Conservation (phyloP, 2,113 vertebrate genomes). For the Pteronura brasiliensis region DNA sequence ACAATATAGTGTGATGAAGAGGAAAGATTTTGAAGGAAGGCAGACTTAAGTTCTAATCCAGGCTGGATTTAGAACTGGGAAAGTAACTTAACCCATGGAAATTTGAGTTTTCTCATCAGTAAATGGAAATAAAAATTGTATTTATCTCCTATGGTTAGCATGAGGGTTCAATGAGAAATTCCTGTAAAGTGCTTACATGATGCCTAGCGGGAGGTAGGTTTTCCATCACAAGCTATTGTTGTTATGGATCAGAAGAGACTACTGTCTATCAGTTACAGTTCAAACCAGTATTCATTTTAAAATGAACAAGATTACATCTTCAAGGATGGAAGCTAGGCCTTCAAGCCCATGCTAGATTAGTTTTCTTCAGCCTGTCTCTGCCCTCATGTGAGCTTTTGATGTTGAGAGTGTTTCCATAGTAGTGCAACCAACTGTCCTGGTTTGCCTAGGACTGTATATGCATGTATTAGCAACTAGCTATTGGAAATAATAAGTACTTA, state of each 20-base stretch:
- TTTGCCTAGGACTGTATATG: neutral
- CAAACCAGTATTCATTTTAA: neutral
- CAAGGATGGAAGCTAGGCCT: neutral
- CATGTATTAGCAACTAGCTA: neutral
- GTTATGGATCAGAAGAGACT: neutral
- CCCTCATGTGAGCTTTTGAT: neutral
- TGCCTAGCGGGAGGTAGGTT: neutral
- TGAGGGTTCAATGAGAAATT: conserved; percentile 22
- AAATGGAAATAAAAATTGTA: conserved; percentile 24
- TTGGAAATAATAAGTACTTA: neutral
- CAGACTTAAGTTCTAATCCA: neutral
- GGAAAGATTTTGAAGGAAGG: neutral
- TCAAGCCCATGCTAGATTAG: neutral
- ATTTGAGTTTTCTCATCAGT: neutral
- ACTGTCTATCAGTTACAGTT: neutral
- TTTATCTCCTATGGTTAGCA: neutral
- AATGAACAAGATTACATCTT: neutral
- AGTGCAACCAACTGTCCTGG: neutral
- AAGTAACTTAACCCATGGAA: neutral
- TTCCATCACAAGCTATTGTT: conserved; percentile 29
- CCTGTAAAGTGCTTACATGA: neutral
- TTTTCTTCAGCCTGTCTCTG: neutral
- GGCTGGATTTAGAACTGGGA: neutral
- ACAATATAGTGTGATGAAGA: neutral
- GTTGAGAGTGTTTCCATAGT: neutral